A percentile compares a stretch with the other conserved stretches of the same genome.
phyloP scores from a whole-genome alignment of 2,113 vertebrate species.

The Cyprinodon brontotheroides region DNA sequence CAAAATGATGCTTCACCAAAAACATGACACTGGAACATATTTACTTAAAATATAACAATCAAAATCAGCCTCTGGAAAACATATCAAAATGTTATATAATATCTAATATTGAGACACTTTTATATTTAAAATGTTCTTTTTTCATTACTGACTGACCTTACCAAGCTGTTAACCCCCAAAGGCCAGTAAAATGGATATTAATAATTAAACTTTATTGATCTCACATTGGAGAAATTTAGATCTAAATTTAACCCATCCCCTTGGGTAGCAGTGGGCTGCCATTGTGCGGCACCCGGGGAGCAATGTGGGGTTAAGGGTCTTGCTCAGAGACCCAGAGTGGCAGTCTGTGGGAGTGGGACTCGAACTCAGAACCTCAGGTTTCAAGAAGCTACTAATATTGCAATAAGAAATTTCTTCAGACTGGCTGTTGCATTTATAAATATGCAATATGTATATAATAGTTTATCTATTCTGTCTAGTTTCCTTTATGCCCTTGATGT shows the following conservation, averaged over 20 bases:
- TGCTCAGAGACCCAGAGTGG: no score
- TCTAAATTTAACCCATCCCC: no score
- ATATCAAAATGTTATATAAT: neutral
- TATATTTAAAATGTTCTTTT: no score
- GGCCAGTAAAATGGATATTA: neutral
- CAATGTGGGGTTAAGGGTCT: no score
- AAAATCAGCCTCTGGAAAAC: neutral
- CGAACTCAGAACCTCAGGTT: no score
- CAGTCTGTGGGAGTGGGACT: no score
- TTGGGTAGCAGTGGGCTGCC: no score
- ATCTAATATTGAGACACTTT: no score
- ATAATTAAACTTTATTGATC: no score
- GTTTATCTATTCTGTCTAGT: neutral
- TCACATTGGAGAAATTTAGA: no score
- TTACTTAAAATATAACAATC: neutral
- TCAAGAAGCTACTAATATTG: neutral
- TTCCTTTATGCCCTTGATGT: neutral
- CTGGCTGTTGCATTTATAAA: neutral
- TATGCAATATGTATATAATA: neutral
- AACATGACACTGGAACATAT: neutral
- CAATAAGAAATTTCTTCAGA: neutral
- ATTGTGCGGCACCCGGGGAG: no score
- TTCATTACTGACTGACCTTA: neutral
- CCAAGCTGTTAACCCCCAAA: neutral
- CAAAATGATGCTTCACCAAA: neutral